Evolutionary conservation across 2,888 invertebrate genomes (phyloP).

Genomic region (Idaea dimidiata): DNA sequence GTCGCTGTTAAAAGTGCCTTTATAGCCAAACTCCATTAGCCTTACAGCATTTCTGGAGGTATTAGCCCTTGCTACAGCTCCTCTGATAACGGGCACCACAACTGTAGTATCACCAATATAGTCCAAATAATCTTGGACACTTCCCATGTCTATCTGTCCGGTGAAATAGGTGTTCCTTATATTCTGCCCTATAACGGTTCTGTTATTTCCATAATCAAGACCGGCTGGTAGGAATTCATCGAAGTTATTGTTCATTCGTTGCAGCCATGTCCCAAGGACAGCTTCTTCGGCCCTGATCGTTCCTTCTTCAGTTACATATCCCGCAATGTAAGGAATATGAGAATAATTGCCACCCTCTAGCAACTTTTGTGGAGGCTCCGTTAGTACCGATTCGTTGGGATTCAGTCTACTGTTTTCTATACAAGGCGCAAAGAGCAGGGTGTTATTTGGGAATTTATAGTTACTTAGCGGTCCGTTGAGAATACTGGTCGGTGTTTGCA

Average conservation of each 20-base stretch:
- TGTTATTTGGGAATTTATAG: slow-evolving; percentile 56
- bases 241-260: slow-evolving; percentile 59
- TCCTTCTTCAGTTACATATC: slow-evolving; percentile 62
- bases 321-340: slow-evolving; percentile 60
- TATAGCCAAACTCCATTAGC: slow-evolving; percentile 56
- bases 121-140: slow-evolving; percentile 60
- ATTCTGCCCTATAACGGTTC: slow-evolving; percentile 33
- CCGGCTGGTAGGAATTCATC: slow-evolving; percentile 60
- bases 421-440: slow-evolving; percentile 66
- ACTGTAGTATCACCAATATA: slow-evolving; percentile 64
- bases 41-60: slow-evolving; percentile 51
- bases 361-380: slow-evolving; percentile 55
- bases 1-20: slow-evolving; percentile 53
- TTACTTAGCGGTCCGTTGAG: slow-evolving; percentile 42
- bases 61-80: slow-evolving; percentile 51
- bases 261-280: slow-evolving; percentile 45
- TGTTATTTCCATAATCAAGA: slow-evolving; percentile 43
- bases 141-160: slow-evolving; percentile 44
- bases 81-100: slow-evolving; percentile 53
- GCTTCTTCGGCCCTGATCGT: slow-evolving; percentile 57
- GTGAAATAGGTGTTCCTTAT: slow-evolving; percentile 59
- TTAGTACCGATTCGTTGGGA: slow-evolving; percentile 46
- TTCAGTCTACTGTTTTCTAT: slow-evolving; percentile 47
- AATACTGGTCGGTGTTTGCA: slow-evolving; percentile 40
- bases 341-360: slow-evolving; percentile 53